Conservation (phyloP, 1,140 invertebrate genomes). For the Mactra quadrangularis region DNA sequence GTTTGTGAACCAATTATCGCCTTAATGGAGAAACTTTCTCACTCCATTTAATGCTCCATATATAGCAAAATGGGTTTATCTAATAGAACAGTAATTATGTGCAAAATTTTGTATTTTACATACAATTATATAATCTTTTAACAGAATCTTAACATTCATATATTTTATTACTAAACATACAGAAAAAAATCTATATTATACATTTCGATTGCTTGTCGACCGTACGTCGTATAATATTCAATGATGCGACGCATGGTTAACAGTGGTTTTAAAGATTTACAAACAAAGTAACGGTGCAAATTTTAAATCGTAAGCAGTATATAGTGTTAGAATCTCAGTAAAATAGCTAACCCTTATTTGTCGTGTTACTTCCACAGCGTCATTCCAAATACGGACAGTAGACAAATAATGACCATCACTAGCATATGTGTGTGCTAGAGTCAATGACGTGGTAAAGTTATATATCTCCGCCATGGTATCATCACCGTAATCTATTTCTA, state of each 20-base stretch:
- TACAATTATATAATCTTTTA: no score
- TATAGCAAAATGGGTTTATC: neutral
- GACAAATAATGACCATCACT: slow-evolving; percentile 66
- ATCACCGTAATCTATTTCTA: slow-evolving; percentile 67
- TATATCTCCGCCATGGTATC: slow-evolving; percentile 7
- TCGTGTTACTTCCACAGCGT: slow-evolving; percentile 61
- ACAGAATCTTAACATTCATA: no score
- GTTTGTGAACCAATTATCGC: no score
- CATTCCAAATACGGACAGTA: slow-evolving; percentile 67
- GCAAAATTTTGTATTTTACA: neutral
- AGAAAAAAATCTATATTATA: no score
- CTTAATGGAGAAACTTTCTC: neutral
- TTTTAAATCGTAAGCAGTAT: slow-evolving; percentile 7
- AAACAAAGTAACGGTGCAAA: neutral
- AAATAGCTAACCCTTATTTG: slow-evolving; percentile 65
- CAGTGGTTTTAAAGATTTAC: neutral
- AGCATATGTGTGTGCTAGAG: slow-evolving; percentile 46
- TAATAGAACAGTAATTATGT: neutral
- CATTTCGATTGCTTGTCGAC: no score
- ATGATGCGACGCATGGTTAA: no score
- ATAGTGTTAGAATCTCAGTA: no score
- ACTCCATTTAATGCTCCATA: neutral
- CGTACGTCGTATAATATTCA: no score
- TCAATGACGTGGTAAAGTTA: slow-evolving; percentile 10
- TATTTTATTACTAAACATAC: no score